Percentiles rank a stretch among this genome's conserved stretches.
Evolutionary conservation across 2,113 vertebrate species (phyloP).

Genomic region (Melanotaenia duboulayi): DNA sequence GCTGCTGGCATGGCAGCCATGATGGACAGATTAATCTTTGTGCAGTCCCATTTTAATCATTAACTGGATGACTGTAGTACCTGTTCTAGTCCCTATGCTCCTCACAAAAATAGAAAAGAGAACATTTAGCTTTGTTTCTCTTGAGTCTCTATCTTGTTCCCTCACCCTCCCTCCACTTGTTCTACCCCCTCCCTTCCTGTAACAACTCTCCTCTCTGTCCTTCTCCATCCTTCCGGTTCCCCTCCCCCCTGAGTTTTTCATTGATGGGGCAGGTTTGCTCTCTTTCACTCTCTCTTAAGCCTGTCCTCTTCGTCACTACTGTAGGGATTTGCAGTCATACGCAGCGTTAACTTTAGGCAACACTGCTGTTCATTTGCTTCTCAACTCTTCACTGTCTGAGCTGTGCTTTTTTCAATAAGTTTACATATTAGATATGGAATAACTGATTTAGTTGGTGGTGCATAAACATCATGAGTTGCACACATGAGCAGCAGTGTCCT

Average conservation of each 20-base stretch:
- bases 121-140: slow-evolving; percentile 77
- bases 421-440: slow-evolving; percentile 4
- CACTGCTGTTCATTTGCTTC: slow-evolving; percentile 12
- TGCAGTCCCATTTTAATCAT: slow-evolving; percentile 69
- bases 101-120: slow-evolving; percentile 77
- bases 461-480: slow-evolving; percentile 9
- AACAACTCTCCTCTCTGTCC: slow-evolving; percentile 77
- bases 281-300: slow-evolving; percentile 43
- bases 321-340: slow-evolving; percentile 61
- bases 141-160: slow-evolving; percentile 66
- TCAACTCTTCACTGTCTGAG: neutral
- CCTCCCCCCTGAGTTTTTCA: slow-evolving; percentile 71
- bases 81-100: slow-evolving; percentile 64
- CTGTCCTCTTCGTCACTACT: slow-evolving; percentile 43
- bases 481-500: slow-evolving; percentile 25
- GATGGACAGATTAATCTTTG: slow-evolving; percentile 60
- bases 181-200: slow-evolving; percentile 69
- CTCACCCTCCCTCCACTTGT: slow-evolving; percentile 58
- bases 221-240: slow-evolving; percentile 78
- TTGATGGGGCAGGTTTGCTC: slow-evolving; percentile 73
- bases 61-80: slow-evolving; percentile 66
- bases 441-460: slow-evolving; percentile 1
- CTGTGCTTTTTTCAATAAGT: neutral
- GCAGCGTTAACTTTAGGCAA: slow-evolving; percentile 40
- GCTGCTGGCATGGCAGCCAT: slow-evolving; percentile 11